A percentile compares a stretch with the other conserved stretches of the same genome.
Conservation (phyloP, 2,888 invertebrate species). For the Nebria brevicollis region DNA sequence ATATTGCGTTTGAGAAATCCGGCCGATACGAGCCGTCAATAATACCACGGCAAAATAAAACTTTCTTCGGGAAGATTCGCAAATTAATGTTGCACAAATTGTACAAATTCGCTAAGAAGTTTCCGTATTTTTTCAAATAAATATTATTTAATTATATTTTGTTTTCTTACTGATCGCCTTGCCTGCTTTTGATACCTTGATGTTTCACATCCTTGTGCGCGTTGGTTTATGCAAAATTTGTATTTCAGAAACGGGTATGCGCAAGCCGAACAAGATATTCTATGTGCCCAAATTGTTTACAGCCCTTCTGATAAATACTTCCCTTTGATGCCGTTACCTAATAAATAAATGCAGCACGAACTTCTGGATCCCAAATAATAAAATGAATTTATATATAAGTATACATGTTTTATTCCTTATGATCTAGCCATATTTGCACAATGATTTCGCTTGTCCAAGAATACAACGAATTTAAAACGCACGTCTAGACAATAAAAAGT, state of each 20-base stretch:
- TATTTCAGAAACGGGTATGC: constrained; percentile 68
- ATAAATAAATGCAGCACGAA: constrained; percentile 49
- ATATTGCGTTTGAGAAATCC: constrained; percentile 15
- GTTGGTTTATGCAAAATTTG: not conserved
- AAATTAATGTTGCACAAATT: constrained; percentile 17
- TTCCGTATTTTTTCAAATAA: constrained; percentile 37
- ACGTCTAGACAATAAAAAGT: not conserved
- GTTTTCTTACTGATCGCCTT: constrained; percentile 43
- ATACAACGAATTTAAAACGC: not conserved
- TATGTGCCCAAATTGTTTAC: constrained; percentile 72
- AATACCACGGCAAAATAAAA: not conserved
- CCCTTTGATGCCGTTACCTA: constrained; percentile 62
- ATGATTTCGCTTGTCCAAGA: not conserved
- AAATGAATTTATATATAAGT: not conserved
- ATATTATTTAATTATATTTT: constrained; percentile 46
- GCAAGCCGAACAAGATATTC: constrained; percentile 67
- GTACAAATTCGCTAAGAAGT: constrained; percentile 4
- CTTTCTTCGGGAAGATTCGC: not conserved
- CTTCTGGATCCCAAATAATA: constrained; percentile 27
- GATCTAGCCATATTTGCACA: not conserved
- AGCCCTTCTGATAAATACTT: constrained; percentile 73
- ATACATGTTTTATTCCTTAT: not conserved
- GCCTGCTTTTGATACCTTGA: constrained; percentile 6
- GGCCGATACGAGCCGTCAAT: constrained; percentile 16
- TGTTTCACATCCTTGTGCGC: not conserved